Percentiles rank a stretch among this genome's conserved stretches.
Evolutionary conservation across 2,797 vertebrate genomes (phyloP).

Genomic region (Potorous gilbertii): DNA sequence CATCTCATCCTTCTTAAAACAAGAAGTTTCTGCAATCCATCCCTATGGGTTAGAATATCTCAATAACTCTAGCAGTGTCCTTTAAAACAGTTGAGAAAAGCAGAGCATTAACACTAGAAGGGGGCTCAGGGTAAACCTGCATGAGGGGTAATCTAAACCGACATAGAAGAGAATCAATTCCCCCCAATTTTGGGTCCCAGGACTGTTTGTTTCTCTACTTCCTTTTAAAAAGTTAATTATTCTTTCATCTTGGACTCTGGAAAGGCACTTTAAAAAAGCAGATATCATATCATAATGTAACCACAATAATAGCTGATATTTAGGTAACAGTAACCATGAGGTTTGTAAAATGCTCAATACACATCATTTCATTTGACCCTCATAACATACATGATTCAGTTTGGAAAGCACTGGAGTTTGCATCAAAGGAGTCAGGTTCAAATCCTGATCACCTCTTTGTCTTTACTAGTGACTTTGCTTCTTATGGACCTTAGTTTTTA

Average conservation of each 20-base stretch:
- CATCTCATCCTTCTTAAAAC: neutral
- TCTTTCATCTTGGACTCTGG: neutral
- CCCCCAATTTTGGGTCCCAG: neutral
- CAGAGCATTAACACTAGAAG: neutral
- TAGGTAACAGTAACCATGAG: neutral
- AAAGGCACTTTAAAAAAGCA: neutral
- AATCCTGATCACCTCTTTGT: neutral
- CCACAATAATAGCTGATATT: neutral
- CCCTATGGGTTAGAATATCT: neutral
- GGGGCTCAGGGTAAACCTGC: neutral
- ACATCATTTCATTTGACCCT: neutral
- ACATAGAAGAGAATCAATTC: neutral
- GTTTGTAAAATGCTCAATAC: neutral
- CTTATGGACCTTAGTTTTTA: neutral
- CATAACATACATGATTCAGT: neutral
- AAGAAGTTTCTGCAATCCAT: neutral
- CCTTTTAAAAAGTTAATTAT: neutral
- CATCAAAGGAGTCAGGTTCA: neutral
- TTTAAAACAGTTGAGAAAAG: neutral
- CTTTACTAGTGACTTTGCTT: neutral
- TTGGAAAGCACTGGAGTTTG: neutral
- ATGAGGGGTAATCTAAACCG: neutral
- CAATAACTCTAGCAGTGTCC: neutral
- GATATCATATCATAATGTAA: neutral
- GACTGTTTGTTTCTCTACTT: neutral